A percentile compares a stretch with the other conserved stretches of the same genome.
phyloP scores from a whole-genome alignment of 2,113 vertebrate genomes.

The Lophura nycthemera region DNA sequence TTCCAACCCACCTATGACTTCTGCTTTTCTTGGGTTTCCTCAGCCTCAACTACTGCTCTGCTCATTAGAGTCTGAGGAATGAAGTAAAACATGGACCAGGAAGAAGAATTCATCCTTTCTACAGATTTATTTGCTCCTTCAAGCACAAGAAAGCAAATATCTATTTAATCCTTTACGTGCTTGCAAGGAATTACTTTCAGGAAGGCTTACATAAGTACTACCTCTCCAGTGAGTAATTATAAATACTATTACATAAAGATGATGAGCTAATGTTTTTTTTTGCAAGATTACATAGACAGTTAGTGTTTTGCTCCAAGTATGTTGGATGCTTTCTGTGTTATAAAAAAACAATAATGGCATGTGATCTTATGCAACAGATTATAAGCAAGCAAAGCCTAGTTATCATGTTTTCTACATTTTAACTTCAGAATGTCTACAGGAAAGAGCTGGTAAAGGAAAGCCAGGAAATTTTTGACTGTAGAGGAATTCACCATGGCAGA shows the following conservation, averaged over 20 bases:
- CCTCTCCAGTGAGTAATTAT: constrained; percentile 6
- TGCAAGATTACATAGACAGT: not conserved
- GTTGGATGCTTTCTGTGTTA: not conserved
- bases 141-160: not conserved
- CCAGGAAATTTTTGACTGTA: not conserved
- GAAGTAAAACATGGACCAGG: not conserved
- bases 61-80: not conserved
- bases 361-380: not conserved
- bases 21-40: not conserved
- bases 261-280: constrained; percentile 1
- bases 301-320: not conserved
- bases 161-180: constrained; percentile 1
- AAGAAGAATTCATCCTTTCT: fast-evolving
- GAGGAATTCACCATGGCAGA: not conserved
- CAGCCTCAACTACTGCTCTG: not conserved
- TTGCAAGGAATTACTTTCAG: constrained; percentile 24
- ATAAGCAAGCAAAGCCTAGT: not conserved
- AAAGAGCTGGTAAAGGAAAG: not conserved
- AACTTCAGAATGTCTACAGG: not conserved
- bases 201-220: constrained; percentile 41
- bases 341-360: constrained; percentile 12
- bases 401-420: not conserved
- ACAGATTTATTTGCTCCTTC: not conserved
- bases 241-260: constrained; percentile 14
- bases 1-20: not conserved